phyloP scores from a whole-genome alignment of 2,888 invertebrate species.

The Biston stratarius region DNA sequence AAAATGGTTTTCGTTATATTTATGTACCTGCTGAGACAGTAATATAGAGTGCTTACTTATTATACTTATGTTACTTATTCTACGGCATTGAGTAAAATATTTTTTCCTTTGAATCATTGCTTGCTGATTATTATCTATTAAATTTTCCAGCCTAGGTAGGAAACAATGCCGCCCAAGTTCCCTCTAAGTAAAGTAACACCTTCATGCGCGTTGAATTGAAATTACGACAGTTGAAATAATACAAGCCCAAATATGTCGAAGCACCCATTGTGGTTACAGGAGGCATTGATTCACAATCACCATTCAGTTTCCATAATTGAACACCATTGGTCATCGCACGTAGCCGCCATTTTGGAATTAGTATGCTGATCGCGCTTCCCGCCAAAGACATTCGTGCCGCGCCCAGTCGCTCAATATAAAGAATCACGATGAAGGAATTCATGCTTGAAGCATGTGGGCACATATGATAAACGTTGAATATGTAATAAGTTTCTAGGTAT shows the following conservation, averaged over 20 bases:
- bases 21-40: background rate
- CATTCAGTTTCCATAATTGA: constrained; percentile 69
- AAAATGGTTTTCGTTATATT: background rate
- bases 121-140: background rate
- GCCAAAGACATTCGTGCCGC: constrained; percentile 81
- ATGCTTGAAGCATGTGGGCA: constrained; percentile 59
- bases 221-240: constrained; percentile 53
- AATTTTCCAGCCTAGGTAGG: constrained; percentile 34
- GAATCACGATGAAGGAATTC: constrained; percentile 82
- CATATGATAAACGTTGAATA: constrained; percentile 39
- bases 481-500: constrained; percentile 43
- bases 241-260: constrained; percentile 67
- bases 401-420: constrained; percentile 79
- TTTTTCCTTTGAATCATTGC: constrained; percentile 12
- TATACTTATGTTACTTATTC: too few species aligned
- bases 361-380: constrained; percentile 73
- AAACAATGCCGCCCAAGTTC: constrained; percentile 49
- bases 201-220: constrained; percentile 53
- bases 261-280: constrained; percentile 68
- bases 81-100: too few species aligned
- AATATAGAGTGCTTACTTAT: too few species aligned
- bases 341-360: constrained; percentile 67
- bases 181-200: constrained; percentile 48
- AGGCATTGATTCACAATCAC: constrained; percentile 56
- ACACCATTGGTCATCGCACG: constrained; percentile 66